phyloP scores from a whole-genome alignment of 2,113 vertebrate species.

The Tragelaphus buxtoni region DNA sequence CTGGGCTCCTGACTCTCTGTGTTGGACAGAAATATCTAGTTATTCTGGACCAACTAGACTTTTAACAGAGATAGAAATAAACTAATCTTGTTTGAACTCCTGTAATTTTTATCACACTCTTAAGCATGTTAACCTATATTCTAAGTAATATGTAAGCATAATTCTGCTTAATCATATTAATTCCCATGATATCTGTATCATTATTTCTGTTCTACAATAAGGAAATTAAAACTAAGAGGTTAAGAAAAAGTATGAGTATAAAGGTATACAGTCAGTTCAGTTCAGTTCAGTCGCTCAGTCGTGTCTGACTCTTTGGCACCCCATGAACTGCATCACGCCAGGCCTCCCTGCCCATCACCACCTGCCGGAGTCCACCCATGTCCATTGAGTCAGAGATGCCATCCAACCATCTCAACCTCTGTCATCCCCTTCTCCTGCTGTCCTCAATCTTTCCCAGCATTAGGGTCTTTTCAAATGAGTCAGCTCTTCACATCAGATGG shows the following conservation, averaged over 20 bases:
- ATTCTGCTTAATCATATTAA: neutral
- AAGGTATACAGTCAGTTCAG: neutral
- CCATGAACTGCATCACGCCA: too few species aligned
- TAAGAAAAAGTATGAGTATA: neutral
- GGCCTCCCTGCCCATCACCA: too few species aligned
- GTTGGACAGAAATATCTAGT: neutral
- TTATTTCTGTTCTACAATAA: neutral
- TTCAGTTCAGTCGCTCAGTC: too few species aligned
- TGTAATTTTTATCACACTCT: neutral
- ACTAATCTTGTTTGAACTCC: neutral
- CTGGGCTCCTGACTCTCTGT: neutral
- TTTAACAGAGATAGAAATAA: neutral
- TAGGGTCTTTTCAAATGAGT: too few species aligned
- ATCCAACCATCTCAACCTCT: too few species aligned
- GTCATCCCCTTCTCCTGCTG: too few species aligned
- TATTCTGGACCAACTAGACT: neutral
- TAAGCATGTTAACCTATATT: neutral
- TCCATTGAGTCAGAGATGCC: too few species aligned
- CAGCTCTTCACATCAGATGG: accelerated
- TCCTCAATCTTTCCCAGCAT: too few species aligned
- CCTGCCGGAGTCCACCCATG: too few species aligned
- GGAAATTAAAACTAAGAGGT: neutral
- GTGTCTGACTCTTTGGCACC: too few species aligned
- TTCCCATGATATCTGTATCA: neutral
- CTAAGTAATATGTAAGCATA: neutral